Base-by-base conservation (phyloP, 2,797 vertebrate genomes). In the Enteromius paludinosus region DNA sequence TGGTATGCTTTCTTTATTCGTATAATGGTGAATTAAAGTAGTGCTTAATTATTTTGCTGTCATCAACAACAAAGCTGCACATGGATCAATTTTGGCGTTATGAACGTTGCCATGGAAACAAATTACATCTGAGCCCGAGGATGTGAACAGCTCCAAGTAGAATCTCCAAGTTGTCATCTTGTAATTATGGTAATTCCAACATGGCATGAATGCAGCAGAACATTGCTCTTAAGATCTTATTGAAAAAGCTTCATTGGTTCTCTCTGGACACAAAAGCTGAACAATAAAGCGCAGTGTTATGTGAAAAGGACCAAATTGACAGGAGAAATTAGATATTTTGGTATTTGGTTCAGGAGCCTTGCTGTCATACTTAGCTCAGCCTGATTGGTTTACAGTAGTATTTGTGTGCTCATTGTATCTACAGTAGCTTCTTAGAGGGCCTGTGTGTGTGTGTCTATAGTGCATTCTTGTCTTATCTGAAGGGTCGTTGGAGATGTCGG, bases 381-480 rank as follows among this genome's bases (percentile, higher is more conserved):
- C 25, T 45, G 61, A 49, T 78, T 65, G 49, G 61, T 65, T 56
- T 74, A 52, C 80, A 82, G 23, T 41, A 74, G 23, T 64, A 35
- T 20, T 66, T 8, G 45, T 45, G 4, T 62, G 25, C 33, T 73
- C 17, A 0, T 75, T 49, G 80, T 56, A 35, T 62, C 43, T 69
- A n/a, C n/a, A n/a, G n/a, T n/a, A 64, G 71, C 56, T 35, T 82
- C 15, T 79, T 28, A 59, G 28, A 30, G 45, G 20, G 52, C 52
- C 11, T 64, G 20, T n/a, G 74, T 15, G 38, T 74, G 43, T 75
- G 59, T 78, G 79, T 68, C 80, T 71, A 52, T 43, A 54, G 64
- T n/a, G 38, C 79, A 84, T 82, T 84, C 79, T 81, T 61, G 28
- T 87, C 68, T 86, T 81, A 82, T 85, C 73, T 59, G 33, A 65